These are phyloP conservation scores for Scophthalmus maximus DNA, from an alignment of 2,113 vertebrate species.

Conservation along the genomic window DNA sequence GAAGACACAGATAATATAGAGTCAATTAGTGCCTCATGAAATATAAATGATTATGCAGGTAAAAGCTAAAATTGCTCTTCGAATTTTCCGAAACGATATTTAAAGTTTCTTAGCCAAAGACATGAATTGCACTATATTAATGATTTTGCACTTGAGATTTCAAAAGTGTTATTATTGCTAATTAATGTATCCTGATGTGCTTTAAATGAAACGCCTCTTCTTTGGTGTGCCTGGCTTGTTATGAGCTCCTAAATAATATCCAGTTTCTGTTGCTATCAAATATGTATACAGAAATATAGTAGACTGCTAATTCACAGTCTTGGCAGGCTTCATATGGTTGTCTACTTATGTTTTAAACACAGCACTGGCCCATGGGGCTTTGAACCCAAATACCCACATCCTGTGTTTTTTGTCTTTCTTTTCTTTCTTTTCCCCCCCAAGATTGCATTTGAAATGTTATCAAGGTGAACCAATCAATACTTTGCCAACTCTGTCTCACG, in stretches of 20 bases:
- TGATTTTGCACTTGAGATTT: conserved; percentile 21
- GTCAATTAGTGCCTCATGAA: conserved; percentile 64
- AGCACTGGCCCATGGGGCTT: conserved; percentile 30
- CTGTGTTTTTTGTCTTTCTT: neutral
- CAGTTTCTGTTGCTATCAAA: conserved; percentile 31
- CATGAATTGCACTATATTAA: neutral
- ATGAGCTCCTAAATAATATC: conserved; percentile 27
- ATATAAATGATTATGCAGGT: conserved; percentile 59
- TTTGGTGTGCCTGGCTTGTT: conserved; percentile 19
- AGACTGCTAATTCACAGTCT: conserved; percentile 48
- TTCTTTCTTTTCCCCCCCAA: neutral
- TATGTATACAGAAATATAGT: conserved; percentile 36
- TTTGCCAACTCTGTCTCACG: conserved; percentile 35
- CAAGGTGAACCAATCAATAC: conserved; percentile 65
- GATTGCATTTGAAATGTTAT: conserved; percentile 59
- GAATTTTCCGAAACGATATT: conserved; percentile 25
- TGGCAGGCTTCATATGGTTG: conserved; percentile 47
- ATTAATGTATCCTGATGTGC: conserved; percentile 16
- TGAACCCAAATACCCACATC: conserved; percentile 39
- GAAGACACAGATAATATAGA: conserved; percentile 54
- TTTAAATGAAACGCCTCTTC: conserved; percentile 1
- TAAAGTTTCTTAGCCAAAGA: conserved; percentile 26
- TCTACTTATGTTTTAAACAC: conserved; percentile 45
- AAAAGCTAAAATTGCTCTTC: conserved; percentile 38
- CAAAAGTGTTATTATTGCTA: conserved; percentile 17